Percentiles rank a stretch among this genome's conserved stretches.
These are phyloP conservation scores for Trichomalopsis sarcophagae DNA, from an alignment of 1,140 invertebrate species.

Conservation along the genomic window DNA sequence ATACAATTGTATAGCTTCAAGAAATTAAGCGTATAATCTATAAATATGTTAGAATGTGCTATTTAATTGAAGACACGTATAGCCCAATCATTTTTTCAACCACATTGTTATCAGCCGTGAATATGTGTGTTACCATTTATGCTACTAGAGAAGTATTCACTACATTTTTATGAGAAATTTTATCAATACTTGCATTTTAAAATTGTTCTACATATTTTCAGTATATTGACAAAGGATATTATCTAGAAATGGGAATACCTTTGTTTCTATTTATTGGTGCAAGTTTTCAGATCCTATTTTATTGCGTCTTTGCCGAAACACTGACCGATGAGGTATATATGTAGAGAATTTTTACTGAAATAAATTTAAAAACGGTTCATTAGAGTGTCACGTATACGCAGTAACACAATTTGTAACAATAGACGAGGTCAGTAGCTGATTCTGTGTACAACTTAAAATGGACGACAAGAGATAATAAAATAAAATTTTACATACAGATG, in stretches of 20 bases:
- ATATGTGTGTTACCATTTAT: constrained; percentile 1
- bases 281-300: background rate
- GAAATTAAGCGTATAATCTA: background rate
- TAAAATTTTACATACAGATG: background rate
- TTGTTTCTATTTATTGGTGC: background rate
- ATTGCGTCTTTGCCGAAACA: background rate
- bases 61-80: background rate
- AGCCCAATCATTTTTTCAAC: background rate
- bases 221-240: background rate
- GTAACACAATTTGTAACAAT: too few species aligned
- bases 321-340: background rate
- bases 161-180: background rate
- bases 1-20: too few species aligned
- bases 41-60: constrained; percentile 10
- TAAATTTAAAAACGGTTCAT: background rate
- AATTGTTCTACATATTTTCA: background rate
- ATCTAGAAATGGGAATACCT: background rate
- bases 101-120: background rate
- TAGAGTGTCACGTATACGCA: background rate
- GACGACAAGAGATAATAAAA: background rate
- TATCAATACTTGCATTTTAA: background rate
- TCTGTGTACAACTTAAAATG: background rate
- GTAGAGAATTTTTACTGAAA: background rate
- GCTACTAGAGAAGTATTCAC: background rate
- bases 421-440: background rate